Evolutionary conservation across 1,140 invertebrate species (phyloP), one percentile per base, ranked within the genome.

Genomic region (Platyscapa corneri): DNA sequence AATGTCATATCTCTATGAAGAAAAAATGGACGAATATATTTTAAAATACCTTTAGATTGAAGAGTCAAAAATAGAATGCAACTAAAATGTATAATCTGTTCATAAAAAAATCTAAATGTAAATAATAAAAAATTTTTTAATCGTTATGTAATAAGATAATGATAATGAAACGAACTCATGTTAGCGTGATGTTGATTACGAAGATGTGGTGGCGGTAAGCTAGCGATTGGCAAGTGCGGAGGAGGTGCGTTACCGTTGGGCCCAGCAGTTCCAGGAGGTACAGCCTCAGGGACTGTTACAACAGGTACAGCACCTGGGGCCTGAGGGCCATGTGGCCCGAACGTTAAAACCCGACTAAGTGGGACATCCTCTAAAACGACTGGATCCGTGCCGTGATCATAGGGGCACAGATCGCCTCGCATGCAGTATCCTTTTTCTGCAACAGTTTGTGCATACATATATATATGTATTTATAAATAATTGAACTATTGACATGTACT

Each of bases 351-450:
- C 8, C 93, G 90, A 85, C 94, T 94, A 3, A 95, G 87, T 34
- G 95, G 93, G 12, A 97, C 95, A 92, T 98, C 97, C 90, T 99
- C 98, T 27, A 99, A 93, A 6, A 99, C 97, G 0, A 99, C 97
- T 3, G 98, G 98, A 93, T 99, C 98, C 7, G 95, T 95, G 27
- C 98, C 98, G 93, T 99, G 98, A 94, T 99, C 98, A 94, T 96
- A 99, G 30, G 97, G 97, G 93, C 98, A 99, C 74, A 98, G 95
- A 93, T 99, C 98, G 16, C 98, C 98, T 46, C 97, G 94, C 95
- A 99, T 98, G 91, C 98, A 99, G 90, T 97, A 99, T 6, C 98
- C 98, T 92, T 97, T 98, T 93, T 98, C 97, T 97, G 89, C 27
- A 90, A 85, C 16, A 53, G 7, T 46, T 46, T 46, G 42, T 12